Evolutionary conservation across 1,140 invertebrate genomes (phyloP), one percentile per base, ranked within the genome.

Genomic region (Ceratosolen fusciceps): DNA sequence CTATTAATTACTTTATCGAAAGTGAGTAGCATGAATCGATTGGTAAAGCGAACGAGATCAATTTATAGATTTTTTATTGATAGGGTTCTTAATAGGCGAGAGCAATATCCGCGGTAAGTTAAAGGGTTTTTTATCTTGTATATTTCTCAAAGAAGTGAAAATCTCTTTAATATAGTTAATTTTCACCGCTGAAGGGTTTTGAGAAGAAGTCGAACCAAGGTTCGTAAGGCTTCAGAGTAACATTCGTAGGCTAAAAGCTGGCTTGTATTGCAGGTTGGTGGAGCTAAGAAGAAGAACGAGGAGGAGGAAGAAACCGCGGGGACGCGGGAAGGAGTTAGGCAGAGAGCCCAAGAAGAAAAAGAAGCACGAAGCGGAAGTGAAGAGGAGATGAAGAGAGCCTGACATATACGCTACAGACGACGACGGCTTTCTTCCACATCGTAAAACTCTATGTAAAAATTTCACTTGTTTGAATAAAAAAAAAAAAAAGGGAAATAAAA

Each of bases 391-490:
- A 62, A 34, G 21, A 47, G 56, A 39, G 52, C 67, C 49, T 54
- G 62, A 31, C 34, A 19, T 39, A 54, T 29, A 19, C n/a, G 26
- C 29, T 39, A 43, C 52, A 43, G 71, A 52, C 58, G 31, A 39
- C 31, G 77, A 58, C 71, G 71, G 56, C 43, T 72, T 78, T 78
- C 68, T 43, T 79, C 77, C 77, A 74, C 77, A 65, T 70, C 77
- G 77, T 74, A 67, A 79, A 79, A 79, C 60, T 79, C 77, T 79
- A 68, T 79, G 65, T 79, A 79, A 79, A 79, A 74, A 74, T 79
- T 74, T 79, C 58, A 74, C 77, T 79, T 79, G 77, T 47, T 79
- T 79, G 77, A 79, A 79, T 79, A 79, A 79, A 79, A 73, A 74
- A 31, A 73, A 56, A 78, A 79, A 73, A 74, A 31, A 73, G 56